Percentiles rank a stretch among this genome's conserved stretches.
Conservation (phyloP, 92 coral and sea anemone genomes). For the Epizoanthus scotinus region DNA sequence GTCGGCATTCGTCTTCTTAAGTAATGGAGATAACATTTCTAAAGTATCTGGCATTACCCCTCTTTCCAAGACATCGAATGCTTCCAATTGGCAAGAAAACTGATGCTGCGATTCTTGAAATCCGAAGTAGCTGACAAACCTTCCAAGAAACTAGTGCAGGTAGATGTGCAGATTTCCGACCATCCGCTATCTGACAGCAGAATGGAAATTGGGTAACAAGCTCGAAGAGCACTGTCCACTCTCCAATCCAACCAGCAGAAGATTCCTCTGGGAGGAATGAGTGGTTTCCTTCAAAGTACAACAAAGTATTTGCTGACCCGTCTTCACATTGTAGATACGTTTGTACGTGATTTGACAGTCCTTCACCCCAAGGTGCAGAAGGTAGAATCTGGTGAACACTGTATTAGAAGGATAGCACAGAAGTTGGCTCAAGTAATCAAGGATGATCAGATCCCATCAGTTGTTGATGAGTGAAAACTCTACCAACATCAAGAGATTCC, state of each 20-base stretch:
- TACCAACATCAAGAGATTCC: conserved; percentile 57
- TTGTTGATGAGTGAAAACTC: conserved; percentile 52
- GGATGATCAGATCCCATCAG: conserved; percentile 43
- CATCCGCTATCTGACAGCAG: conserved; percentile 40
- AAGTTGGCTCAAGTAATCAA: conserved; percentile 38
- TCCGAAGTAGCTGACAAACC: conserved; percentile 16
- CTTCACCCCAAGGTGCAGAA: conserved; percentile 49
- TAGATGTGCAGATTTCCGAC: conserved; percentile 43
- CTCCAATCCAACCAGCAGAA: conserved; percentile 41
- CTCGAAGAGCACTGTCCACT: conserved; percentile 36
- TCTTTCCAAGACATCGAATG: too few relatives aligned
- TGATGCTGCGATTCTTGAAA: conserved; percentile 29
- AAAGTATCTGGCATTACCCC: too few relatives aligned
- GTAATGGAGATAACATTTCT: too few relatives aligned
- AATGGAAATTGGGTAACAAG: conserved; percentile 42
- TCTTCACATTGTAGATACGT: conserved; percentile 47
- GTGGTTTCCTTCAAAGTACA: conserved; percentile 48
- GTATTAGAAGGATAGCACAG: conserved; percentile 42
- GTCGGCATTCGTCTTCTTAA: too few relatives aligned
- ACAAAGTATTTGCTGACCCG: conserved; percentile 43
- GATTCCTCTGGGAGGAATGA: conserved; percentile 44
- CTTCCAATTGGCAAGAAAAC: conserved; percentile 38
- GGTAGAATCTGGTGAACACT: conserved; percentile 40
- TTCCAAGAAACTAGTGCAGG: conserved; percentile 36
- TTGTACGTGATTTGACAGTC: conserved; percentile 41